Percentiles rank a stretch among this genome's conserved stretches.
These are phyloP conservation scores for Papilio xuthus DNA, from an alignment of 1,140 invertebrate species.

Conservation along the genomic window DNA sequence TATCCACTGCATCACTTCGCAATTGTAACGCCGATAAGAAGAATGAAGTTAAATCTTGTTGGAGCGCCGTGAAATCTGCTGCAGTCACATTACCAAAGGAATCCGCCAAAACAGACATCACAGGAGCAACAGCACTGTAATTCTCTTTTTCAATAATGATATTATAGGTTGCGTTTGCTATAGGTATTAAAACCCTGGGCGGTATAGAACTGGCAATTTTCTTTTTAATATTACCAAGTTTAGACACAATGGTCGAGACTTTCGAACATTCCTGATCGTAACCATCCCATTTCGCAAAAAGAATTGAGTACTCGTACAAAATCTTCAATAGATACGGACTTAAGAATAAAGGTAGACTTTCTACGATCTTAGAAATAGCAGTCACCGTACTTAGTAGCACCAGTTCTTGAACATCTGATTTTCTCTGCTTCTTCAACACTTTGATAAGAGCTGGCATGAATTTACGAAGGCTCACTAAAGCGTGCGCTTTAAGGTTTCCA, in stretches of 20 bases:
- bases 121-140: constrained; percentile 84
- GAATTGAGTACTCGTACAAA: constrained; percentile 84
- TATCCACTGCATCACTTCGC: constrained; percentile 73
- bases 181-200: constrained; percentile 89
- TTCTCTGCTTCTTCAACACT: constrained; percentile 79
- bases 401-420: constrained; percentile 79
- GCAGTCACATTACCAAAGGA: constrained; percentile 84
- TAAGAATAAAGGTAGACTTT: constrained; percentile 90
- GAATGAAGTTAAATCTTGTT: constrained; percentile 86
- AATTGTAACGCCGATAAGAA: constrained; percentile 90
- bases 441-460: constrained; percentile 91
- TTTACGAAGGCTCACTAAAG: constrained; percentile 86
- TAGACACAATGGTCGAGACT: constrained; percentile 81
- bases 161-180: constrained; percentile 85
- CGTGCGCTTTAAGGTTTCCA: constrained; percentile 87
- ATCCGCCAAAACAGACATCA: constrained; percentile 89
- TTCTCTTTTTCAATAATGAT: constrained; percentile 83
- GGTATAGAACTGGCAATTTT: constrained; percentile 87
- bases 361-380: constrained; percentile 90
- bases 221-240: constrained; percentile 84
- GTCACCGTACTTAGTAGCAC: constrained; percentile 84
- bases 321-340: constrained; percentile 92
- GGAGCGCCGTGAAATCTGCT: constrained; percentile 84
- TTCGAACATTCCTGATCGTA: constrained; percentile 78
- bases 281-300: constrained; percentile 81